phyloP scores from a whole-genome alignment of 2,888 invertebrate species.

The Leptothorax acervorum region DNA sequence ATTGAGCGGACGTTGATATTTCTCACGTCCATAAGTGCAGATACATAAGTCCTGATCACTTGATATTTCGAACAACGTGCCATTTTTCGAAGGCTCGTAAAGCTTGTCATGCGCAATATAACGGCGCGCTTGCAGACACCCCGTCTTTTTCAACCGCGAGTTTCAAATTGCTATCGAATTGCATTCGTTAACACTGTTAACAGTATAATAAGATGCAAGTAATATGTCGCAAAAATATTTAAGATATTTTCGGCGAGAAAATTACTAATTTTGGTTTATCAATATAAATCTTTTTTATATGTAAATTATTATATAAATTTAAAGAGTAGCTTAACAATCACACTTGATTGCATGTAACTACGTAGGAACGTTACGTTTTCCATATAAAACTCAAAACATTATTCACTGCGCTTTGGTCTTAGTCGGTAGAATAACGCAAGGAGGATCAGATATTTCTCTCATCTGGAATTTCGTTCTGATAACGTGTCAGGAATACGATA shows the following conservation, averaged over 20 bases:
- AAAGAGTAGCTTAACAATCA: not conserved
- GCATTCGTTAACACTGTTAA: not conserved
- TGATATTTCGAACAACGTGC: slow-evolving; percentile 3
- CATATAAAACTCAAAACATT: not conserved
- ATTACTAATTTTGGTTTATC: not conserved
- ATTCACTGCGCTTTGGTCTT: not conserved
- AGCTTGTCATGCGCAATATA: not conserved
- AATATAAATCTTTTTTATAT: slow-evolving; percentile 2
- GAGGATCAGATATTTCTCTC: not conserved
- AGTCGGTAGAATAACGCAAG: not conserved
- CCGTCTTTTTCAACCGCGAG: not conserved
- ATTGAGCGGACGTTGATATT: slow-evolving; percentile 32
- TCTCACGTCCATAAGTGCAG: not conserved
- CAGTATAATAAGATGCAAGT: not conserved
- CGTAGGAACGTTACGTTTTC: slow-evolving; percentile 6
- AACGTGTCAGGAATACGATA: slow-evolving; percentile 16
- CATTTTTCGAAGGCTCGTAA: not conserved
- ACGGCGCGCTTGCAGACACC: not conserved
- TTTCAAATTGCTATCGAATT: slow-evolving; percentile 29
- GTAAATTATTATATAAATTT: slow-evolving; percentile 15
- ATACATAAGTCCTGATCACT: not conserved
- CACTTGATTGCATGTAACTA: not conserved
- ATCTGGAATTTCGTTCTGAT: slow-evolving; percentile 13
- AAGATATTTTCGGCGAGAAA: not conserved
- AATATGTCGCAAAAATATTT: slow-evolving; percentile 32